Evolutionary conservation across 2,797 vertebrate genomes (phyloP).

Genomic region (Aphelocoma californica): DNA sequence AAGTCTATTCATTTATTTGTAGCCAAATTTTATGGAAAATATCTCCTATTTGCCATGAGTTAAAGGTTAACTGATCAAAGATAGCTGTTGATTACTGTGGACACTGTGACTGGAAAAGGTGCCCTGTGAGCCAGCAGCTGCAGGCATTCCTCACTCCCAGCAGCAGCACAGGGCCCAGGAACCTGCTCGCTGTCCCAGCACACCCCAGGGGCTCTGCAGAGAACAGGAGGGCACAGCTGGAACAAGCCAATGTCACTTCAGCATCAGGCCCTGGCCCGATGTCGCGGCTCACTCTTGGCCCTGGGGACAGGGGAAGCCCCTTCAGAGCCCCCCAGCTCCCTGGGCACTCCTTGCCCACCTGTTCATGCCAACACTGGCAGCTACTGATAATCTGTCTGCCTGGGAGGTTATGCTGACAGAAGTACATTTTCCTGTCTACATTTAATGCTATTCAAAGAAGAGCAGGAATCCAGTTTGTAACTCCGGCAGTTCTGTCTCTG

Average conservation of each 20-base stretch:
- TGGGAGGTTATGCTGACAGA: background rate
- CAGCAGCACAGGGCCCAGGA: background rate
- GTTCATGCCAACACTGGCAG: background rate
- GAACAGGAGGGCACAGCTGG: background rate
- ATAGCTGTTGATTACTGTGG: background rate
- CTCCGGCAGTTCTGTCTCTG: background rate
- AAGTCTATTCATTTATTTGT: background rate
- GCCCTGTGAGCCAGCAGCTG: background rate
- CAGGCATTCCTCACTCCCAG: background rate
- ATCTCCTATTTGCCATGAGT: background rate
- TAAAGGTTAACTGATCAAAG: constrained; percentile 14
- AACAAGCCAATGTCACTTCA: accelerated
- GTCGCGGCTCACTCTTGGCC: background rate
- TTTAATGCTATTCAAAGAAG: background rate
- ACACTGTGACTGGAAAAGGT: background rate
- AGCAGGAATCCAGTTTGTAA: background rate
- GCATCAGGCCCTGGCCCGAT: accelerated
- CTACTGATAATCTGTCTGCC: background rate
- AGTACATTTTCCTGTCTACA: background rate
- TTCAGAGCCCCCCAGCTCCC: background rate
- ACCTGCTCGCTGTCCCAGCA: background rate
- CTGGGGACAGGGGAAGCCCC: background rate
- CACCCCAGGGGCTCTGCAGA: background rate
- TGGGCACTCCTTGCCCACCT: background rate
- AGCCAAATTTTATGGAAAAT: background rate